Evolutionary conservation across 2,888 invertebrate species (phyloP).

Genomic region (Rhagophthalmus giganteus): DNA sequence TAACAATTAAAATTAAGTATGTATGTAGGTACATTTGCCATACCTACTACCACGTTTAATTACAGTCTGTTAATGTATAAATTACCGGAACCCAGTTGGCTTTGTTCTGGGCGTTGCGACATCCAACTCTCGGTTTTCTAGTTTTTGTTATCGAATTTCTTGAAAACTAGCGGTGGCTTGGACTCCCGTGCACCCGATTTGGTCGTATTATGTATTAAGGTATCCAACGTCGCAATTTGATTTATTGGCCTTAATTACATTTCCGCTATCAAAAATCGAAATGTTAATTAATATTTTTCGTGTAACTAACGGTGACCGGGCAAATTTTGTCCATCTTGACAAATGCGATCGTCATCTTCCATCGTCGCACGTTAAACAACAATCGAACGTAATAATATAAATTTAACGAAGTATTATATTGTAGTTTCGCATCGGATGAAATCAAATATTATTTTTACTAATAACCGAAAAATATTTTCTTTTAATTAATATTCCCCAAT

Average conservation of each 20-base stretch:
- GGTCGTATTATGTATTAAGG: slow-evolving; percentile 22
- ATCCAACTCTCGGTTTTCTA: slow-evolving; percentile 42
- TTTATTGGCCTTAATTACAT: slow-evolving; percentile 24
- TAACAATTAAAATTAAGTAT: no score
- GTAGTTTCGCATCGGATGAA: not conserved
- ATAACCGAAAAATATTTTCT: no score
- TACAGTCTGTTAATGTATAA: slow-evolving; percentile 46
- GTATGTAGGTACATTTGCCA: no score
- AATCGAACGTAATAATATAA: slow-evolving; percentile 17
- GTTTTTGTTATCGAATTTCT: slow-evolving; percentile 44
- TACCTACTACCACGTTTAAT: no score
- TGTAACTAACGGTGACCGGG: slow-evolving; percentile 5
- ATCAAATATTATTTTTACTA: no score
- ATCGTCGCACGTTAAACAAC: slow-evolving; percentile 23
- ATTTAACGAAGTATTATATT: not conserved
- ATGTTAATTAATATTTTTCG: not conserved
- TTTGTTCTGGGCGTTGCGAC: slow-evolving; percentile 40
- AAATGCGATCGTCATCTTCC: slow-evolving; percentile 24
- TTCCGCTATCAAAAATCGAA: no score
- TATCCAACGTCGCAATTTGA: slow-evolving; percentile 20
- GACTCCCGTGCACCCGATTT: slow-evolving; percentile 25
- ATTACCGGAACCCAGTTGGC: slow-evolving; percentile 45
- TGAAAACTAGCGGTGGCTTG: slow-evolving; percentile 33
- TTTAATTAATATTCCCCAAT: not conserved
- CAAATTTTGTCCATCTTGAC: slow-evolving; percentile 20